These are phyloP conservation scores for Heptranchias perlo DNA, from an alignment of 2,113 vertebrate species.

Conservation along the genomic window DNA sequence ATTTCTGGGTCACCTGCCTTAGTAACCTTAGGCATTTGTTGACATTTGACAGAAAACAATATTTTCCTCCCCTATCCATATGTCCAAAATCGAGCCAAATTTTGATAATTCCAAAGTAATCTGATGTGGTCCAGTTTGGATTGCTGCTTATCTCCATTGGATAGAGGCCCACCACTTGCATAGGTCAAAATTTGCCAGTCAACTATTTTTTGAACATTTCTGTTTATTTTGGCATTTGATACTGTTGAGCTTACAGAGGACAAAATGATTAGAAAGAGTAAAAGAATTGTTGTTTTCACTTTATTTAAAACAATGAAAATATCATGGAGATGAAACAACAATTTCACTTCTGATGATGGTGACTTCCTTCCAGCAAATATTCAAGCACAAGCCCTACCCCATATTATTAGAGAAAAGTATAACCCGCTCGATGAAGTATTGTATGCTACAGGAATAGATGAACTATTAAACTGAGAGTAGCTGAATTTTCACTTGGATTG, in stretches of 20 bases:
- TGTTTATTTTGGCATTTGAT: neutral
- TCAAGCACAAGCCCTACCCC: neutral
- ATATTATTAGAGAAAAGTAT: neutral
- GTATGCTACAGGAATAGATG: neutral
- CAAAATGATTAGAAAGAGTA: neutral
- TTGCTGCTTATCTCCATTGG: neutral
- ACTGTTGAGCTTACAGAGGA: neutral
- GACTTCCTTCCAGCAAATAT: neutral
- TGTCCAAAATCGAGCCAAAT: neutral
- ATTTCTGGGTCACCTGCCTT: neutral
- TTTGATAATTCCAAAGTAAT: neutral
- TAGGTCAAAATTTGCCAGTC: neutral
- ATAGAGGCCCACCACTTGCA: neutral
- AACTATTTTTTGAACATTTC: neutral
- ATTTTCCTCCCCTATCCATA: neutral
- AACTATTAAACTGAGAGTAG: neutral
- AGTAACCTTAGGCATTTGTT: neutral
- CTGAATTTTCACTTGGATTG: neutral
- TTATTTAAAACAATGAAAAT: neutral
- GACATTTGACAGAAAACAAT: neutral
- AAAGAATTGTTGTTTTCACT: neutral
- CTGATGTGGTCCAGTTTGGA: neutral
- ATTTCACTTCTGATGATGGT: neutral
- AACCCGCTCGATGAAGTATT: neutral
- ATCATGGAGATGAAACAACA: neutral